Percentiles rank a stretch among this genome's conserved stretches.
These are phyloP conservation scores for Brienomyrus longianalis DNA, from an alignment of 2,113 vertebrate genomes.

Conservation along the genomic window DNA sequence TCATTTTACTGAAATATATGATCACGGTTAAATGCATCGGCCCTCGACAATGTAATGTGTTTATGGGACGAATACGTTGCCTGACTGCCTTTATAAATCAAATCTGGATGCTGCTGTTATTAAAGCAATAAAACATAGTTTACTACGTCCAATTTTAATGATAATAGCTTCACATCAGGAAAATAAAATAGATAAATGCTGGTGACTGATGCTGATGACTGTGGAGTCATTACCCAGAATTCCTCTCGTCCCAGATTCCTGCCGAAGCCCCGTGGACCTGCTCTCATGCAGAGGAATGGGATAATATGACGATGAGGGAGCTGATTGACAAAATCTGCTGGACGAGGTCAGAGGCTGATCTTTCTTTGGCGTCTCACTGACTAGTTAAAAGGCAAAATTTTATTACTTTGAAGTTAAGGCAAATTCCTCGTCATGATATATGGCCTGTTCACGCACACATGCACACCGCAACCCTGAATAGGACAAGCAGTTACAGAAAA, in stretches of 20 bases:
- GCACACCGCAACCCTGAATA: not conserved
- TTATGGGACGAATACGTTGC: not conserved
- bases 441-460: not conserved
- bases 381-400: not conserved
- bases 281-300: slow-evolving; percentile 70
- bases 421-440: not conserved
- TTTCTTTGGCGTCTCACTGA: not conserved
- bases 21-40: not conserved
- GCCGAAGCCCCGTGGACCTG: slow-evolving; percentile 72
- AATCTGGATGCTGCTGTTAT: not conserved
- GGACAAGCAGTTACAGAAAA: not conserved
- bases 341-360: slow-evolving; percentile 56
- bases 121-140: not conserved
- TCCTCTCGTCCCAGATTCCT: slow-evolving; percentile 58
- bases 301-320: slow-evolving; percentile 74
- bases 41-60: not conserved
- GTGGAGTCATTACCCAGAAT: not conserved
- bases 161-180: not conserved
- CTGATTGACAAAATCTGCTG: slow-evolving; percentile 69
- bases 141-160: not conserved
- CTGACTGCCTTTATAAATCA: not conserved
- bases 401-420: not conserved
- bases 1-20: not conserved
- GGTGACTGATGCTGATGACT: not conserved
- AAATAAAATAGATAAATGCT: not conserved